Conservation (phyloP, 2,113 vertebrate species). For the Sinocyclocheilus rhinocerous region DNA sequence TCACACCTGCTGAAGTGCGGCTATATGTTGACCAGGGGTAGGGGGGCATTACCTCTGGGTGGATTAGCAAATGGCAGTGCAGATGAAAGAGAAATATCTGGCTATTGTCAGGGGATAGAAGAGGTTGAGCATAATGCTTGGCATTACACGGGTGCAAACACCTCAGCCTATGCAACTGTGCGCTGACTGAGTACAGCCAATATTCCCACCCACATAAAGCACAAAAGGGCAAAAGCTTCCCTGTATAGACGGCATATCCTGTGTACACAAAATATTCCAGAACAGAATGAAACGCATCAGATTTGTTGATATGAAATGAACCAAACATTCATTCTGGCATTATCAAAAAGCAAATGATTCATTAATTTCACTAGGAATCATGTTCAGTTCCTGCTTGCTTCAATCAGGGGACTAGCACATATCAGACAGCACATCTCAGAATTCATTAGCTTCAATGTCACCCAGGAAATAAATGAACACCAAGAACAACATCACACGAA, state of each 20-base stretch:
- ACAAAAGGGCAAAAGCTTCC: conserved; percentile 10
- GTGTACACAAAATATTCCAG: background rate
- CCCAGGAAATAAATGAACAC: conserved; percentile 39
- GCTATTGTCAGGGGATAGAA: conserved; percentile 44
- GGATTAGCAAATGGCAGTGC: conserved; percentile 56
- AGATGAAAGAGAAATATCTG: conserved; percentile 65
- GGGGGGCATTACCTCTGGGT: conserved; percentile 39
- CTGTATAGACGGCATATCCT: background rate
- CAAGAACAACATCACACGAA: conserved; percentile 25
- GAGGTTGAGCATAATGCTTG: conserved; percentile 27
- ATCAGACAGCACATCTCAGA: conserved; percentile 48
- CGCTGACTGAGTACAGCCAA: conserved; percentile 24
- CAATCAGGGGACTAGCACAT: background rate
- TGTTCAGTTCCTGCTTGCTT: background rate
- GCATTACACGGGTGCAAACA: conserved; percentile 24
- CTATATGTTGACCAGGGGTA: conserved; percentile 32
- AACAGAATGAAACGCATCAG: background rate
- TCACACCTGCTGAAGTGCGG: conserved; percentile 43
- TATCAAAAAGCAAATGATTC: conserved; percentile 7
- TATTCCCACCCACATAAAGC: conserved; percentile 36
- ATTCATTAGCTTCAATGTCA: conserved; percentile 52
- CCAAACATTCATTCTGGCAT: background rate
- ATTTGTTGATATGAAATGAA: background rate
- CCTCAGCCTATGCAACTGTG: conserved; percentile 12
- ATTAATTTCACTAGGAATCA: conserved; percentile 17